These are phyloP conservation scores for Geodia barretti DNA, from an alignment of 37 sponge, comb jelly and placozoan genomes.

Conservation along the genomic window DNA sequence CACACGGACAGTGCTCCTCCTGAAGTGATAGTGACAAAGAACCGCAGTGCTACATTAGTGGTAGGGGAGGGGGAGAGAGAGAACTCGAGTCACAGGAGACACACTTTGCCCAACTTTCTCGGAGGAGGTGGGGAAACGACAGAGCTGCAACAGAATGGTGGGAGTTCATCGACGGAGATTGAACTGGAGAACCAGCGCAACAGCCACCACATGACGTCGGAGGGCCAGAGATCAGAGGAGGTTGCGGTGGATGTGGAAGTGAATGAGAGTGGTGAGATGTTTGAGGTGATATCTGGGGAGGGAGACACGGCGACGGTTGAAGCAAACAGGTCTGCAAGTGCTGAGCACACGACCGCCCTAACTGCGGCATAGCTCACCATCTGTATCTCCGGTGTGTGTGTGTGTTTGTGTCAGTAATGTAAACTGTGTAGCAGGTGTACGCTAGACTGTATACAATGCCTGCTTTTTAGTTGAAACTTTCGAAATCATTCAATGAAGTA, in stretches of 20 bases:
- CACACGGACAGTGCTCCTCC: background rate
- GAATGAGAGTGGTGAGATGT: background rate
- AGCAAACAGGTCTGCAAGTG: too few relatives aligned
- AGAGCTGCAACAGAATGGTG: too few relatives aligned
- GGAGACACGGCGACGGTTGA: background rate
- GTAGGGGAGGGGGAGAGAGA: background rate
- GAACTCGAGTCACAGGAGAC: background rate
- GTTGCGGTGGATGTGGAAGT: background rate
- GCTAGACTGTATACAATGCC: too few relatives aligned
- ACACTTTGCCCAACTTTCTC: background rate
- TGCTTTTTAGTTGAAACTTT: too few relatives aligned
- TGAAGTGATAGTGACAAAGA: background rate
- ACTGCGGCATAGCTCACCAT: too few relatives aligned
- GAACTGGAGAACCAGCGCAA: background rate
- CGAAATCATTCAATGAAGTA: too few relatives aligned
- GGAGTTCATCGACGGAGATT: background rate
- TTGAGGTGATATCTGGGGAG: background rate
- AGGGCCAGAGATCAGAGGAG: background rate
- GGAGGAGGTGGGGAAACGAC: background rate
- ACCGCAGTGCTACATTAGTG: background rate
- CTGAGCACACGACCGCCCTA: too few relatives aligned
- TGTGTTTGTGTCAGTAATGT: too few relatives aligned
- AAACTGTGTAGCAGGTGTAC: too few relatives aligned
- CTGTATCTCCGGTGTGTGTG: too few relatives aligned
- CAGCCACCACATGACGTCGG: background rate